Evolutionary conservation across 2,113 vertebrate species (phyloP), one percentile per base, ranked within the genome.

Genomic region (Nanorana parkeri): DNA sequence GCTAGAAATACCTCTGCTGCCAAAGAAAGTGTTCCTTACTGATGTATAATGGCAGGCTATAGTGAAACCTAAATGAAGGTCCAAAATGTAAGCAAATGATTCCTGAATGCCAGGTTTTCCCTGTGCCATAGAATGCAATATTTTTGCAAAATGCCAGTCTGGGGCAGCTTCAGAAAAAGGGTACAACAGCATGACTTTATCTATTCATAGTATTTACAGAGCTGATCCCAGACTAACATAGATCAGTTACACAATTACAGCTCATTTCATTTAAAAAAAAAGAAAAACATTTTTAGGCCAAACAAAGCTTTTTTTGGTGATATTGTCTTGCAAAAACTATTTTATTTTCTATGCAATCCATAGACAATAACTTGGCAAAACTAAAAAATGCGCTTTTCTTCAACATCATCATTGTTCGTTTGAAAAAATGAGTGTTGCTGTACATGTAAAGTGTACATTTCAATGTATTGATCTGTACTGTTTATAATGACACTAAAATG

Each of bases 11-110:
- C 51, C 21, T 81, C 41, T 73, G 61, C 69, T 74, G 69, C 69
- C 80, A 75, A 75, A 67, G 52, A 81, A 81, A 36, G 60, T 52
- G 24, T n/a, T 75, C 47, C n/a, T 56, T 65, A n/a, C 68, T 74
- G 69, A 74, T 61, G 55, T 67, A 56, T 55, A 75, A 65, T 66
- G 78, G 61, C 36, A 71, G 56, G 23, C 66, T 29, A 74, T 26
- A 75, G 69, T 36, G 69, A 74, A 56, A 63, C 41, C 61, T 74
- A 61, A 81, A 81, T 67, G 67, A 69, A 56, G 66, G 56, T 20
- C 60, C 41, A n/a, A 81, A 69, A 68, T 21, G 69, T 60, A 71
- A 71, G 78, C 60, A 81, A 29, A 74, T 26, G 26, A 81, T 74
- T 67, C 64, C 51, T 66, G 29, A 21, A 75, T 54, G 64, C 67